These are phyloP conservation scores for Maconellicoccus hirsutus DNA, from an alignment of 1,140 invertebrate genomes.

Conservation along the genomic window DNA sequence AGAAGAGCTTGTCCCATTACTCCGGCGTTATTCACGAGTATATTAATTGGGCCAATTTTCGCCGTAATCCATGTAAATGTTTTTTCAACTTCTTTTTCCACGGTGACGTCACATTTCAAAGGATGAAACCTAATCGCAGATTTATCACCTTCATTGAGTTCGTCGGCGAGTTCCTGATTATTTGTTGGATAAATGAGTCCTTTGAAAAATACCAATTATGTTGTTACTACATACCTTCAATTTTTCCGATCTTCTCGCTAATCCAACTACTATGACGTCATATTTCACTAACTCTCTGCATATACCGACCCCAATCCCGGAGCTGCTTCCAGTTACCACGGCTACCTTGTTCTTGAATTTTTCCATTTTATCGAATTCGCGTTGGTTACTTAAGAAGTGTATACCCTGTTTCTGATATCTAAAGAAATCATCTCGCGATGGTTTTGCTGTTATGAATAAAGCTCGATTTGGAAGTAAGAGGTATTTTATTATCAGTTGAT, in stretches of 20 bases:
- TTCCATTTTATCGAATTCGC: constrained; percentile 32
- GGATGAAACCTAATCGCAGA: constrained; percentile 6
- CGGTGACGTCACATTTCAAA: constrained; percentile 15
- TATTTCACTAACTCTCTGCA: constrained; percentile 38
- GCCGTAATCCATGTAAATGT: constrained; percentile 25
- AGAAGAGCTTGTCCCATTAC: neutral
- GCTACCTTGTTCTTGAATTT: constrained; percentile 47
- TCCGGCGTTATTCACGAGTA: constrained; percentile 25
- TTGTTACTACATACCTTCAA: constrained; percentile 36
- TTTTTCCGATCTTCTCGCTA: constrained; percentile 42
- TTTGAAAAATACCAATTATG: no score
- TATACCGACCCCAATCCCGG: constrained; percentile 46
- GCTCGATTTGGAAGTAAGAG: no score
- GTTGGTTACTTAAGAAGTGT: no score
- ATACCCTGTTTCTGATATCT: no score
- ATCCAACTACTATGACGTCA: constrained; percentile 48
- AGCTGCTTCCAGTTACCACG: constrained; percentile 49
- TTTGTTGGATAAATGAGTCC: no score
- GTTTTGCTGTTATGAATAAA: no score
- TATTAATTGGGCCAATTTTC: constrained; percentile 21
- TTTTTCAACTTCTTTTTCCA: constrained; percentile 16
- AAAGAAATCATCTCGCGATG: no score
- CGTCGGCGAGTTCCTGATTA: neutral
- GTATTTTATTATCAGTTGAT: no score
- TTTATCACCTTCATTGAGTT: neutral